Evolutionary conservation across 2,113 vertebrate genomes (phyloP), one percentile per base, ranked within the genome.

Genomic region (Paramisgurnus dabryanus): DNA sequence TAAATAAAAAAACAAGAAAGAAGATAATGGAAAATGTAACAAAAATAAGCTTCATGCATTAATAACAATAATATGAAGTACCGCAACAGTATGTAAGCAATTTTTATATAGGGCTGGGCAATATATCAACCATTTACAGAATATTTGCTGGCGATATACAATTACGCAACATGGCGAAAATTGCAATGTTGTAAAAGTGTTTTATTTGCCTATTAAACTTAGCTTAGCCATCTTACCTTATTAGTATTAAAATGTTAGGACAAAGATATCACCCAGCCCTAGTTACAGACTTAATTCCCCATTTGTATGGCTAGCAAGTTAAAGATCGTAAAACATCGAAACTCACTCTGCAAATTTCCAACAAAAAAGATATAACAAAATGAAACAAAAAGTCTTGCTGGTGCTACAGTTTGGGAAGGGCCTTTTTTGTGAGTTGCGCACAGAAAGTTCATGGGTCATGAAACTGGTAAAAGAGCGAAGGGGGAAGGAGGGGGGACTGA

Each of bases 391-490:
- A 78, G 3, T 67, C 67, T 53, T 85, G 76, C 72, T 47, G 77
- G 63, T 74, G 88, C 76, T 91, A 63, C 81, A 89, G 84, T 86
- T 91, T 84, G 80, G 40, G 86, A 86, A 45, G 79, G 66, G 71
- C 73, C 88, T 88, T 85, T 87, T 87, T 7, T 92, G 93, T 91
- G 87, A 91, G 88, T 90, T 89, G 87, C 87, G 88, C 84, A 89
- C 87, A 90, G 88, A 89, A 86, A 90, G 92, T 71, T 95, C 91
- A 98, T 95, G 95, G 90, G 93, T 86, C 90, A 95, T 95, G 94
- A 94, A 89, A 92, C 91, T 87, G 94, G 92, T 94, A 93, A 93
- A 67, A 82, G 76, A 85, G 83, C 61, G 50, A 82, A 82, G 85
- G 84, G 81, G 85, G 80, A 84, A 70, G 79, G 76, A 72, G 70